A percentile compares a stretch with the other conserved stretches of the same genome.
Conservation (phyloP, 92 coral and sea anemone genomes). For the Scolanthus callimorphus region DNA sequence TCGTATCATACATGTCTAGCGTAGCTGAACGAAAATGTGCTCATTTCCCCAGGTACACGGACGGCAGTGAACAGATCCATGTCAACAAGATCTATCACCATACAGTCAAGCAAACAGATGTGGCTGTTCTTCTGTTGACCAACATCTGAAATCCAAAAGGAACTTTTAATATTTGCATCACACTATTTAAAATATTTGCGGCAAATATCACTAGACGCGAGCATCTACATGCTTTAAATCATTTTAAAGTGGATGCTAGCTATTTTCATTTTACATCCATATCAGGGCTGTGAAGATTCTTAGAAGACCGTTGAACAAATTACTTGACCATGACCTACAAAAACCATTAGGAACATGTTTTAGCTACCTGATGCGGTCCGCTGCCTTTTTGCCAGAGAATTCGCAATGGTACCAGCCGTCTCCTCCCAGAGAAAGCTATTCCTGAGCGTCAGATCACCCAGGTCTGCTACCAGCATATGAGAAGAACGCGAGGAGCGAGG, state of each 20-base stretch:
- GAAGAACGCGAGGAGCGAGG: slow-evolving; percentile 90
- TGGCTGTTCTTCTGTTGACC: slow-evolving; percentile 6
- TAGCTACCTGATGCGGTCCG: slow-evolving; percentile 22
- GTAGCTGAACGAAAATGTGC: slow-evolving; percentile 40
- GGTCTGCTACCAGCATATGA: slow-evolving; percentile 96
- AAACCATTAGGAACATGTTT: too few species aligned
- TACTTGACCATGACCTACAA: too few species aligned
- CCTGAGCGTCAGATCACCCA: slow-evolving; percentile 78
- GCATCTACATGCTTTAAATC: too few species aligned
- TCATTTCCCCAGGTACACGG: slow-evolving; percentile 20
- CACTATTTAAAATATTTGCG: too few species aligned
- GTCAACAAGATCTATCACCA: slow-evolving; percentile 89
- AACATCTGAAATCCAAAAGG: not conserved
- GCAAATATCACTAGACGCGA: too few species aligned
- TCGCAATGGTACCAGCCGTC: slow-evolving; percentile 59
- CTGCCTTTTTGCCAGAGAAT: slow-evolving; percentile 14
- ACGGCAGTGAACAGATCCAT: slow-evolving; percentile 96
- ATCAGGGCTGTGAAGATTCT: too few species aligned
- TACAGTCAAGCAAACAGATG: slow-evolving; percentile 78
- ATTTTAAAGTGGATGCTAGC: too few species aligned
- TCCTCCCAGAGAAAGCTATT: slow-evolving; percentile 83
- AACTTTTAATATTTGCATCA: too few species aligned
- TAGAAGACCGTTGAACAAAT: too few species aligned
- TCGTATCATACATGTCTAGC: slow-evolving; percentile 61
- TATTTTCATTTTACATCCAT: too few species aligned